Percentiles rank a stretch among this genome's conserved stretches.
phyloP scores from a whole-genome alignment of 2,888 invertebrate genomes.

The Abrostola triplasia region DNA sequence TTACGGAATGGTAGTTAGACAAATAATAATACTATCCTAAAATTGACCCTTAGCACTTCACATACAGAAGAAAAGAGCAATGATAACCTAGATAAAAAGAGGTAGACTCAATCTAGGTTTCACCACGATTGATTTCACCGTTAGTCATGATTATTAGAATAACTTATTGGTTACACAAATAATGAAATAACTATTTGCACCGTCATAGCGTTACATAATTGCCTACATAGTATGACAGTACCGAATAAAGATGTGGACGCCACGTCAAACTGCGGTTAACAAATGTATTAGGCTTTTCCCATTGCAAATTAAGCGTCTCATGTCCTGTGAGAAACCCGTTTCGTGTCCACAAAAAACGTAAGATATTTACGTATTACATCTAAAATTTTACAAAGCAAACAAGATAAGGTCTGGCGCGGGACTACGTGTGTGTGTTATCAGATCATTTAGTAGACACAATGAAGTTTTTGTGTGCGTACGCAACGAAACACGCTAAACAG shows the following conservation, averaged over 20 bases:
- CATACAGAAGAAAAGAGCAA: too few relatives aligned
- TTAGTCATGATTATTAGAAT: too few relatives aligned
- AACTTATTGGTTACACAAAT: too few relatives aligned
- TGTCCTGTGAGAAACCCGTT: conserved; percentile 28
- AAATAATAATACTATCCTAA: neutral
- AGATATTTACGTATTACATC: conserved; percentile 54
- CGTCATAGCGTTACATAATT: too few relatives aligned
- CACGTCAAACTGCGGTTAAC: too few relatives aligned
- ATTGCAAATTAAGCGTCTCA: conserved; percentile 28
- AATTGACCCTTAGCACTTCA: too few relatives aligned
- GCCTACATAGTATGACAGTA: too few relatives aligned
- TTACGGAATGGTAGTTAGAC: neutral
- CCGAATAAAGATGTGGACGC: too few relatives aligned
- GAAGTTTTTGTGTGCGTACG: conserved; percentile 70
- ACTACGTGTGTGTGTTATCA: conserved; percentile 74
- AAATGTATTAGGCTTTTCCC: conserved; percentile 7
- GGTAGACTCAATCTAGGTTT: too few relatives aligned
- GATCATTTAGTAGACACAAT: conserved; percentile 67
- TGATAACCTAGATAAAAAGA: too few relatives aligned
- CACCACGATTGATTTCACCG: too few relatives aligned
- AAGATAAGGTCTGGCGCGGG: conserved; percentile 72
- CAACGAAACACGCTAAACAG: conserved; percentile 75
- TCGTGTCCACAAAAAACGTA: conserved; percentile 37
- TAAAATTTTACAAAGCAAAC: conserved; percentile 74
- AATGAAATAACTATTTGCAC: too few relatives aligned